Percentiles rank a stretch among this genome's conserved stretches.
phyloP scores from a whole-genome alignment of 2,888 invertebrate genomes.

The Lordiphosa fenestrarum region DNA sequence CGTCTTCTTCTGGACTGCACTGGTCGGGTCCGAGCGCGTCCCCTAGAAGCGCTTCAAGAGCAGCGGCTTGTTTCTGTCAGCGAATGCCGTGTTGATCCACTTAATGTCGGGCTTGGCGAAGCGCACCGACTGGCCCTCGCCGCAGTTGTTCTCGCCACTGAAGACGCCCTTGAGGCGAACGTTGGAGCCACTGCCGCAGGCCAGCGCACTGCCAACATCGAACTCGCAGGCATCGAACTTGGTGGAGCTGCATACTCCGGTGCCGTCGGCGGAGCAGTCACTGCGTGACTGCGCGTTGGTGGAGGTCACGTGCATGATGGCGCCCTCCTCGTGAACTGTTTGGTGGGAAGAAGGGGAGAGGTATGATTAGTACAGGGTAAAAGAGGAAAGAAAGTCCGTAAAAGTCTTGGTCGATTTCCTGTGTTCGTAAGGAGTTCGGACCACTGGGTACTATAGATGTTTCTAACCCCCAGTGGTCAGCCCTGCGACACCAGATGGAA shows the following conservation, averaged over 20 bases:
- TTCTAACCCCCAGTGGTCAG: no score
- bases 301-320: conserved; percentile 87
- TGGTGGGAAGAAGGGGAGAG: conserved; percentile 25
- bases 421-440: no score
- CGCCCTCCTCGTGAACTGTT: conserved; percentile 87
- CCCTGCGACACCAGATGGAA: no score
- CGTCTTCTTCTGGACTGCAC: conserved; percentile 12
- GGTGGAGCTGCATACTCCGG: conserved; percentile 84
- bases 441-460: no score
- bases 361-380: no score
- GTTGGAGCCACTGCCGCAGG: conserved; percentile 87
- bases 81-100: conserved; percentile 81
- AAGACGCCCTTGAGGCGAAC: conserved; percentile 87
- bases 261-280: conserved; percentile 72
- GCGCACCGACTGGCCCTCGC: conserved; percentile 82
- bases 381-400: no score
- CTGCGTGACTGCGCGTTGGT: conserved; percentile 85
- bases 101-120: conserved; percentile 84
- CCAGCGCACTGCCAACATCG: conserved; percentile 90
- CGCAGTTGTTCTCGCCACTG: conserved; percentile 87
- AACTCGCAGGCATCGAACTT: conserved; percentile 88
- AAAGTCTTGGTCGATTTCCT: no score
- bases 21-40: conserved; percentile 3
- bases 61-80: conserved; percentile 72
- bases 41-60: conserved; percentile 62